These are phyloP conservation scores for Sialia sialis DNA, from an alignment of 2,113 vertebrate species.

Conservation along the genomic window DNA sequence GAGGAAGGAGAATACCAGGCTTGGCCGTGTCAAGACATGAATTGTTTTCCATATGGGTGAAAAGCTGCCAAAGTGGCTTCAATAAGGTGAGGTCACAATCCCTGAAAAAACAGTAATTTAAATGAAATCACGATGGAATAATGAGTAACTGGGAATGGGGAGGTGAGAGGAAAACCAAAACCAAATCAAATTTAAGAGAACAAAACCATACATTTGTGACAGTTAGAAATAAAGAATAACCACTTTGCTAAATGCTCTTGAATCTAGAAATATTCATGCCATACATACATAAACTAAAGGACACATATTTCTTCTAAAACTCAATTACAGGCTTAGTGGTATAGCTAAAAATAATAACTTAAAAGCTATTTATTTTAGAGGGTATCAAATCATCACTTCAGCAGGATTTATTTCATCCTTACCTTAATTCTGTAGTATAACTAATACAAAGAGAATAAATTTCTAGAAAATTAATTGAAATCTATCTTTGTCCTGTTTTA, in stretches of 20 bases:
- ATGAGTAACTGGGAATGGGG: neutral
- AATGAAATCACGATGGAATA: neutral
- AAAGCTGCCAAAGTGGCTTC: slow-evolving; percentile 93
- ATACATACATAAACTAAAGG: neutral
- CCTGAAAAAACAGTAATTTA: slow-evolving; percentile 57
- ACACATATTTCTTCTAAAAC: neutral
- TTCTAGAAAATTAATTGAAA: neutral
- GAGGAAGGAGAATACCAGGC: slow-evolving; percentile 86
- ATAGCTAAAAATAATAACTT: neutral
- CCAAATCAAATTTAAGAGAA: neutral
- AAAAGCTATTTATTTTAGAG: neutral
- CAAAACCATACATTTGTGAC: neutral
- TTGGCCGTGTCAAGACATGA: slow-evolving; percentile 80
- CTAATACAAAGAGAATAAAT: neutral
- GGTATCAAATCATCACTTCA: neutral
- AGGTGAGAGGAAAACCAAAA: neutral
- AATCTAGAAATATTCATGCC: neutral
- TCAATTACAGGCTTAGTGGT: neutral
- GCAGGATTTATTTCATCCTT: neutral
- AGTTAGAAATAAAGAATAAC: neutral
- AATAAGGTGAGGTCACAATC: slow-evolving; percentile 88
- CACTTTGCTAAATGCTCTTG: neutral
- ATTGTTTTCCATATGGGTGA: slow-evolving; percentile 87
- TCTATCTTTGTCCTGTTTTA: neutral
- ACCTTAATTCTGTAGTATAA: neutral